These are phyloP conservation scores for Hozukius guyotensis DNA, from an alignment of 2,797 vertebrate genomes.

Conservation along the genomic window DNA sequence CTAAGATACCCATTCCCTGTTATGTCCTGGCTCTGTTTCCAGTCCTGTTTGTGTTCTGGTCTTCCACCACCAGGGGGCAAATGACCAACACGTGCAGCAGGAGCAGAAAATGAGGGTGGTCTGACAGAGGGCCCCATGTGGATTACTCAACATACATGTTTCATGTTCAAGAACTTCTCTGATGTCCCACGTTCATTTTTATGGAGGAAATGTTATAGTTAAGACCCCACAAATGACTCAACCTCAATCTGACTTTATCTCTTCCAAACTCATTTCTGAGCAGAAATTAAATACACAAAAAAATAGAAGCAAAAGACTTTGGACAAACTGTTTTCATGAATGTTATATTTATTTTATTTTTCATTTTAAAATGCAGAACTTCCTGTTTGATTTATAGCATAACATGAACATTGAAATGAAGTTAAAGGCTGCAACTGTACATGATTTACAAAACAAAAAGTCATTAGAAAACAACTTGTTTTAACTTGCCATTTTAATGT, in stretches of 20 bases:
- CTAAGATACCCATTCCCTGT: background rate
- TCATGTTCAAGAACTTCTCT: conserved; percentile 12
- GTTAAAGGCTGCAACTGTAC: background rate
- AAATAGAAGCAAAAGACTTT: background rate
- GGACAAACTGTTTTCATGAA: background rate
- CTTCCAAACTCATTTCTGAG: background rate
- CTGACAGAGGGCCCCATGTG: conserved; percentile 57
- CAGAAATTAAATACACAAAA: background rate
- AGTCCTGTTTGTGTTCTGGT: background rate
- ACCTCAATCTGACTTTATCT: background rate
- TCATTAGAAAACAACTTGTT: background rate
- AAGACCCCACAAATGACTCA: background rate
- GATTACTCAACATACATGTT: conserved; percentile 53
- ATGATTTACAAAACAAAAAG: background rate
- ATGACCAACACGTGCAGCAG: conserved; percentile 32
- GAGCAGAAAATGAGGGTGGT: conserved; percentile 55
- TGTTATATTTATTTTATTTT: background rate
- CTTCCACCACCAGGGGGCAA: conserved; percentile 68
- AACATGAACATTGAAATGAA: background rate
- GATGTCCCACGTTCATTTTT: background rate
- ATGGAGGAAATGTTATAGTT: background rate
- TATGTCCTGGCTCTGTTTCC: background rate
- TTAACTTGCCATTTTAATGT: background rate
- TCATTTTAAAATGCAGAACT: background rate
- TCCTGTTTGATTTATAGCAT: background rate